These are phyloP conservation scores for Neomorphus geoffroyi DNA, from an alignment of 2,797 vertebrate genomes.

Conservation along the genomic window DNA sequence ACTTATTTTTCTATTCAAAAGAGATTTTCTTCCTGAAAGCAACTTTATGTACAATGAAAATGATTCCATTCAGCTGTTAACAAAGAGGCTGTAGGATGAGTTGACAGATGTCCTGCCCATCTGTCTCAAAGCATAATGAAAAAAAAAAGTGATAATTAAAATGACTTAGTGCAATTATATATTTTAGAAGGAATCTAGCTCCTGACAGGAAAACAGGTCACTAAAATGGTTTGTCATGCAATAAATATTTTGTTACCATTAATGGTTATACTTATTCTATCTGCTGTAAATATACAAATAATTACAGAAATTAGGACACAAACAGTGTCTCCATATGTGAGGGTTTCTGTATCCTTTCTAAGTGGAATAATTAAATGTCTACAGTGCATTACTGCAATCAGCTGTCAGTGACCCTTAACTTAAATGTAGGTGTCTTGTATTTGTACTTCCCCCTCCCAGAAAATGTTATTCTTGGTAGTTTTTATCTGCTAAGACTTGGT, in stretches of 20 bases:
- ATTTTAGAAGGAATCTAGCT: not conserved
- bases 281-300: not conserved
- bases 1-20: not conserved
- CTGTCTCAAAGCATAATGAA: slow-evolving; percentile 6
- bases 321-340: not conserved
- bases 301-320: not conserved
- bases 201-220: not conserved
- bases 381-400: not conserved
- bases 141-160: not conserved
- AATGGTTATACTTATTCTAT: not conserved
- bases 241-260: not conserved
- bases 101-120: slow-evolving; percentile 37
- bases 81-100: not conserved
- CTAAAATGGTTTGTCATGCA: not conserved
- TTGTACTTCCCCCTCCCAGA: accelerated
- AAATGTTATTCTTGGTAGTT: not conserved
- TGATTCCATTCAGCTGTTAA: not conserved
- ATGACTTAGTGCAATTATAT: not conserved
- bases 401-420: not conserved
- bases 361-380: not conserved
- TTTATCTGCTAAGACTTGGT: not conserved
- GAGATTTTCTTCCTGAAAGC: not conserved
- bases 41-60: not conserved
- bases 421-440: not conserved
- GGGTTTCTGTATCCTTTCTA: not conserved